Conservation (phyloP, 2,888 invertebrate genomes). For the Caenorhabditis sp. region DNA sequence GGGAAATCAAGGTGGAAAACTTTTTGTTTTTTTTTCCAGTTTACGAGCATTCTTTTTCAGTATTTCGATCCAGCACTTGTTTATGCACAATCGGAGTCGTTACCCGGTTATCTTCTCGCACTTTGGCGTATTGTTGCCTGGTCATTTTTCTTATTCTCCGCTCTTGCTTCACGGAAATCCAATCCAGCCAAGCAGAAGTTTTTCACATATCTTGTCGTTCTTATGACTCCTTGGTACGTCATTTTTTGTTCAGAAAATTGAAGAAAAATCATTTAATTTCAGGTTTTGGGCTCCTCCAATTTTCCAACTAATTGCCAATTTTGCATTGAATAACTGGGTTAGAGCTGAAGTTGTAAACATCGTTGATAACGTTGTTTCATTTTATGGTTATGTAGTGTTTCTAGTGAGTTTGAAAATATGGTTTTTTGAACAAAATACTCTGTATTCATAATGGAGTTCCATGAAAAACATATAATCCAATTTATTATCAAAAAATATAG, state of each 20-base stretch:
- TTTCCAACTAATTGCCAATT: conserved; percentile 81
- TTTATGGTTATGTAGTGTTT: conserved; percentile 80
- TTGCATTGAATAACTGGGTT: conserved; percentile 83
- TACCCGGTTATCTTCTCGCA: conserved; percentile 80
- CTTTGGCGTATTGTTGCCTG: conserved; percentile 77
- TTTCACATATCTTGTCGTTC: conserved; percentile 83
- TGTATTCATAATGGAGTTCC: no score
- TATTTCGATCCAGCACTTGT: conserved; percentile 90
- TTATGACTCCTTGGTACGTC: conserved; percentile 82
- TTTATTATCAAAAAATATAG: neutral
- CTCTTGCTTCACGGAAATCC: conserved; percentile 82
- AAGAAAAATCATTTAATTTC: neutral
- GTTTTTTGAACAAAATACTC: neutral
- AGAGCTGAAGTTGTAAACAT: conserved; percentile 81
- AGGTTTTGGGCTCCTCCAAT: conserved; percentile 85
- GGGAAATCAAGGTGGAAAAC: conserved; percentile 57
- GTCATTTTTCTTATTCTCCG: conserved; percentile 81
- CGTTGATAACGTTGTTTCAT: conserved; percentile 78
- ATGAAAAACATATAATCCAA: neutral
- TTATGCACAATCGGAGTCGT: conserved; percentile 87
- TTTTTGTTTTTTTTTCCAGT: neutral
- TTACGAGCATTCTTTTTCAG: conserved; percentile 73
- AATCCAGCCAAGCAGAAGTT: conserved; percentile 85
- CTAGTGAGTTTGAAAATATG: conserved; percentile 75
- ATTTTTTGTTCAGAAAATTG: neutral